Evolutionary conservation across 2,888 invertebrate genomes (phyloP).

Genomic region (Pterostichus madidus): DNA sequence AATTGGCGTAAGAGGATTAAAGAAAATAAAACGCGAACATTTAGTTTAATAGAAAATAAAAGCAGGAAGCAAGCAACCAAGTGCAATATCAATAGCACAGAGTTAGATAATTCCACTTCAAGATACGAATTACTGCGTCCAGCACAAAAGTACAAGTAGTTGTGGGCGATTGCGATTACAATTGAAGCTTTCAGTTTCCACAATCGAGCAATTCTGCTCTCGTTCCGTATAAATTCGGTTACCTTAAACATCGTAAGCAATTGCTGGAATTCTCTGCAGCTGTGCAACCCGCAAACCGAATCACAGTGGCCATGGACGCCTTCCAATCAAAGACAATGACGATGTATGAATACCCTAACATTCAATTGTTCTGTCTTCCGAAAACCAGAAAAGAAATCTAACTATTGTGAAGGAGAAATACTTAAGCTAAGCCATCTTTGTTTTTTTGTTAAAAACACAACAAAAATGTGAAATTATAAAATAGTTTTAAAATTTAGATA

Average conservation of each 20-base stretch:
- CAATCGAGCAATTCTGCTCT: constrained; percentile 51
- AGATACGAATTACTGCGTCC: constrained; percentile 20
- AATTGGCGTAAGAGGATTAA: neutral
- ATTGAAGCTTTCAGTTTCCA: constrained; percentile 52
- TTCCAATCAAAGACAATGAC: constrained; percentile 46
- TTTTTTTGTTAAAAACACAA: no score
- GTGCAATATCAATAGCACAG: neutral
- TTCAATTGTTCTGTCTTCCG: neutral
- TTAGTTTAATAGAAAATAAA: constrained; percentile 29
- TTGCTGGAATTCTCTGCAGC: constrained; percentile 56
- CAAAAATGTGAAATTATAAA: no score
- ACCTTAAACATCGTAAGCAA: constrained; percentile 59
- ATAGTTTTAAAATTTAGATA: no score
- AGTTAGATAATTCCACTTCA: constrained; percentile 41
- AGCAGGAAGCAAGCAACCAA: neutral
- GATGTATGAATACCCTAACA: constrained; percentile 34
- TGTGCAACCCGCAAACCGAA: constrained; percentile 55
- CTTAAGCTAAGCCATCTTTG: no score
- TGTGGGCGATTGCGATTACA: constrained; percentile 53
- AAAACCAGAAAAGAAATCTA: neutral
- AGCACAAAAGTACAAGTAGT: constrained; percentile 14
- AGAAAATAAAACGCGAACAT: constrained; percentile 23
- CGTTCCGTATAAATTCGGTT: constrained; percentile 60
- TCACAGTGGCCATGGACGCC: constrained; percentile 4
- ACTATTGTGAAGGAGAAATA: no score